Evolutionary conservation across 2,888 invertebrate genomes (phyloP).

Genomic region (Apomyelois bistriatella): DNA sequence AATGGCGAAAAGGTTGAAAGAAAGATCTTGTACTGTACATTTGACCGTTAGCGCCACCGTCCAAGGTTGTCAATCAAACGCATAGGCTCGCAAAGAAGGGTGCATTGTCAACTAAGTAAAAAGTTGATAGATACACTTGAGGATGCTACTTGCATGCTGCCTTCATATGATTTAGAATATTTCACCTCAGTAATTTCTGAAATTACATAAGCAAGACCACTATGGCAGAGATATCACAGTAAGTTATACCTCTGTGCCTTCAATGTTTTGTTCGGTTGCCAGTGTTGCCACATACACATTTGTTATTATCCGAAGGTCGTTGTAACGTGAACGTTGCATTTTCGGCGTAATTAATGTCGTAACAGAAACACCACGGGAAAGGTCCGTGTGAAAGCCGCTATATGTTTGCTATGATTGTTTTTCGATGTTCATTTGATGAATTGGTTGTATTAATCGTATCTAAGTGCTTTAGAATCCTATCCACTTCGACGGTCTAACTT

Average conservation of each 20-base stretch:
- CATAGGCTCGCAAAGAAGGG: no score
- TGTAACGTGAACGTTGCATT: slow-evolving; percentile 20
- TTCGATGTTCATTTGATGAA: background rate
- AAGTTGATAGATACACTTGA: no score
- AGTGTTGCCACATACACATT: slow-evolving; percentile 54
- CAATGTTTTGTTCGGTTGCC: background rate
- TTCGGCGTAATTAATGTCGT: slow-evolving; percentile 18
- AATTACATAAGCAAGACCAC: no score
- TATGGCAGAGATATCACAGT: background rate
- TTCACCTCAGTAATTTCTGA: no score
- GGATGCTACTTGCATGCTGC: no score
- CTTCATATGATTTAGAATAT: no score
- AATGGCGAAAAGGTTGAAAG: background rate
- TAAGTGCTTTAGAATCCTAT: no score
- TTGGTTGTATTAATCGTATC: background rate
- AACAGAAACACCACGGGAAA: slow-evolving; percentile 12
- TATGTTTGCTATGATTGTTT: slow-evolving; percentile 1
- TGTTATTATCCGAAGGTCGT: slow-evolving; percentile 37
- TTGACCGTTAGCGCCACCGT: no score
- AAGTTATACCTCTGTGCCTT: background rate
- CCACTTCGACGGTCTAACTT: background rate
- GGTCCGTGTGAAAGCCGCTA: slow-evolving; percentile 16
- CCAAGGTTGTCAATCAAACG: no score
- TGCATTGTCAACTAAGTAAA: no score
- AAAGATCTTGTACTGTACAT: no score